Base-by-base conservation (phyloP, 1,140 invertebrate species). In the Akabosia matsudoensis region DNA sequence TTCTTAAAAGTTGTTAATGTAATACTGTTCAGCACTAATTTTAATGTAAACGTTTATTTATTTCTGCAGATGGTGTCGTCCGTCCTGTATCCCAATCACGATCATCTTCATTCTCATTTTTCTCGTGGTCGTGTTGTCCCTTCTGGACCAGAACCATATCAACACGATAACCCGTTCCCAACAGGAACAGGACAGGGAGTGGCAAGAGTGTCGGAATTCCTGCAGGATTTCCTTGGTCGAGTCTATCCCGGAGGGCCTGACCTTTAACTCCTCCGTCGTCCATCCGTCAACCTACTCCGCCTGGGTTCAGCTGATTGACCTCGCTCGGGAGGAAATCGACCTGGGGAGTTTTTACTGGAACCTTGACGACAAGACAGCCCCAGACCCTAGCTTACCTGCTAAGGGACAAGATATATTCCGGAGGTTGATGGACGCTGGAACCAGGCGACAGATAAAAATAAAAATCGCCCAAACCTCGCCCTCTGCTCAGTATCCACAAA, bases 281-380 rank as follows among this genome's bases (percentile, higher is more conserved):
- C 88, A 91, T 83, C 85, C 87, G 34, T 91, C 90, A 22, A 97
- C 93, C 0, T 94, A 90, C 82, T 86, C 90, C 61, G 89, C 91
- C 34, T 96, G 95, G 92, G 85, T 90, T 81, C 85, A 89, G 76
- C 86, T 98, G 56, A 90, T 97, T 82, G 86, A 88, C 64, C 86
- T 87, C 64, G 93, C 94, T 34, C 88, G 91, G 79, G 82, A 87
- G 24, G 88, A 88, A 1, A 91, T 98, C 81, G 92, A 97, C 85
- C 97, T 97, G 83, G 94, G 91, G 0, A 95, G 94, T 0, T 92
- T 92, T 82, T 97, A 97, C 85, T 97, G 95, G 94, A 97, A 85
- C 24, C 88, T 90, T 84, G 88, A 90, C 75, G 90, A 94, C 85
- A 89, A 91, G 78, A 92, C 91, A 80, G 91, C 92, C 70, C 83